phyloP scores from a whole-genome alignment of 2,797 vertebrate species.

The Limosa lapponica region DNA sequence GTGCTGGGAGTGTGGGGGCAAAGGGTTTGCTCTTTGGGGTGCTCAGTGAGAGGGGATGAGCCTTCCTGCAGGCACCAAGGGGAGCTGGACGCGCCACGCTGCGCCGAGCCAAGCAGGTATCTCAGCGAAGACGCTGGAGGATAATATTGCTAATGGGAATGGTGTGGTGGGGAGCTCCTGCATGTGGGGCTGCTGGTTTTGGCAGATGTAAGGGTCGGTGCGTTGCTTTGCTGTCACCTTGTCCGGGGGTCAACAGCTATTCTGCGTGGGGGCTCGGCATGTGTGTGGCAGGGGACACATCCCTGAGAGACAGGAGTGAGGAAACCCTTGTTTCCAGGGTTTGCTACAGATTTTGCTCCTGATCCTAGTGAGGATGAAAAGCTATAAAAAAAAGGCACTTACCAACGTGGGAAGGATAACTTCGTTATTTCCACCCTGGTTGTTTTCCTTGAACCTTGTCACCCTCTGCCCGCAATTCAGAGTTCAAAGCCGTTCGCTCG shows the following conservation, averaged over 20 bases:
- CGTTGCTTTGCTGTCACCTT: not conserved
- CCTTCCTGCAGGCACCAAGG: not conserved
- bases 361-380: not conserved
- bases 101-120: rapidly evolving
- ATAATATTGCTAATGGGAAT: rapidly evolving
- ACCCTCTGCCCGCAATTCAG: not conserved
- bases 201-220: rapidly evolving
- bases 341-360: not conserved
- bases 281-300: rapidly evolving
- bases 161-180: not conserved
- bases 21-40: not conserved
- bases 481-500: rapidly evolving
- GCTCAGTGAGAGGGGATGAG: rapidly evolving
- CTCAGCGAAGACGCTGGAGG: rapidly evolving
- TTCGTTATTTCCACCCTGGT: rapidly evolving
- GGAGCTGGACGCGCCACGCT: rapidly evolving
- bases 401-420: rapidly evolving
- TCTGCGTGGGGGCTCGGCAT: rapidly evolving
- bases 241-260: rapidly evolving
- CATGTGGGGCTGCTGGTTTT: rapidly evolving
- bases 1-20: rapidly evolving
- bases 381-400: not conserved
- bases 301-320: not conserved
- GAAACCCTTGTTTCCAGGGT: not conserved
- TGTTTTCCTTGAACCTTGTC: not conserved